Percentiles rank a stretch among this genome's conserved stretches.
Conservation (phyloP, 2,888 invertebrate genomes). For the Drosophila ustulata region DNA sequence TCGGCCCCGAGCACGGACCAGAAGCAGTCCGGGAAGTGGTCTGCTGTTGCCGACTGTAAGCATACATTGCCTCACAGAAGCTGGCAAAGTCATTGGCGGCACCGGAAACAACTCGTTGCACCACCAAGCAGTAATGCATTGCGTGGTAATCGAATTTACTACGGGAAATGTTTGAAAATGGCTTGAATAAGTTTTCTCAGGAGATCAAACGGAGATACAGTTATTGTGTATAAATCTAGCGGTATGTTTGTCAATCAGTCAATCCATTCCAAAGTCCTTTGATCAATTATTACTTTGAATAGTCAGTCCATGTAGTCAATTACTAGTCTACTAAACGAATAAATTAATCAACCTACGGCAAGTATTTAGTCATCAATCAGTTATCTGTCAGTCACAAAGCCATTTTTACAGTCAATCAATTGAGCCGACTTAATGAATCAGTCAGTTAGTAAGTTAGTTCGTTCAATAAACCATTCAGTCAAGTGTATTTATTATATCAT, state of each 20-base stretch:
- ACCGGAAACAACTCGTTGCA: slow-evolving; percentile 70
- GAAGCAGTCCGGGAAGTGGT: slow-evolving; percentile 14
- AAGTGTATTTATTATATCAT: too few species aligned
- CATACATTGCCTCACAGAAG: slow-evolving; percentile 65
- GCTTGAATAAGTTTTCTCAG: neutral
- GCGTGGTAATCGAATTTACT: slow-evolving; percentile 85
- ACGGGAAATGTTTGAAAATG: neutral
- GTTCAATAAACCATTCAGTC: too few species aligned
- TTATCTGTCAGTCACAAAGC: too few species aligned
- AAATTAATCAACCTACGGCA: too few species aligned
- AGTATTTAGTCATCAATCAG: too few species aligned
- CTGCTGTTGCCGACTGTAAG: slow-evolving; percentile 56
- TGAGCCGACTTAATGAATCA: neutral
- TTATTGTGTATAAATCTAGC: too few species aligned
- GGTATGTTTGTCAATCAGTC: neutral
- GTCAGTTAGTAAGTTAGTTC: neutral
- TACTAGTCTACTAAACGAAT: too few species aligned
- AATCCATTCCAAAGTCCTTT: too few species aligned
- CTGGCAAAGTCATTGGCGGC: slow-evolving; percentile 61
- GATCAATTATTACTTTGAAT: too few species aligned
- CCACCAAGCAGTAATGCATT: slow-evolving; percentile 84
- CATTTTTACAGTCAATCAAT: too few species aligned
- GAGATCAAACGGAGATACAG: too few species aligned
- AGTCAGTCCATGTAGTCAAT: too few species aligned
- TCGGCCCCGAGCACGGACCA: slow-evolving; percentile 49